phyloP scores from a whole-genome alignment of 2,797 vertebrate species.

The Loriculus beryllinus region DNA sequence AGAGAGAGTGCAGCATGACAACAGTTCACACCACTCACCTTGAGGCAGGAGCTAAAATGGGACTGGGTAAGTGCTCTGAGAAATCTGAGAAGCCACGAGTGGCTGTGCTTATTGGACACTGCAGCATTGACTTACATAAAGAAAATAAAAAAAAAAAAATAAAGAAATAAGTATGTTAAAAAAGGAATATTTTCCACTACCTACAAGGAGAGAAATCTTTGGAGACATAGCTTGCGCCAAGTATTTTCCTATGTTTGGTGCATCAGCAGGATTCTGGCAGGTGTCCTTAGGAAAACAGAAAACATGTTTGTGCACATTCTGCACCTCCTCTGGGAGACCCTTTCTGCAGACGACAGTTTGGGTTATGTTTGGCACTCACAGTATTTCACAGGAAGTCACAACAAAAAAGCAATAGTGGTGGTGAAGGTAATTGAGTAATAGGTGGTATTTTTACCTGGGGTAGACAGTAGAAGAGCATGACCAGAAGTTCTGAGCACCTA shows the following conservation, averaged over 20 bases:
- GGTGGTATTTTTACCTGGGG: background rate
- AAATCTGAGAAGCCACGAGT: background rate
- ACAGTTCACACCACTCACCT: background rate
- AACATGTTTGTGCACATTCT: slow-evolving; percentile 28
- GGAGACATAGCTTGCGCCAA: background rate
- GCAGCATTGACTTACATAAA: background rate
- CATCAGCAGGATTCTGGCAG: slow-evolving; percentile 51
- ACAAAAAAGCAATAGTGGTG: background rate
- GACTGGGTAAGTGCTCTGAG: background rate
- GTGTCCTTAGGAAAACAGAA: slow-evolving; percentile 49
- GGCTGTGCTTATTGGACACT: background rate
- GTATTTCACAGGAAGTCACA: background rate
- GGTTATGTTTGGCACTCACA: background rate
- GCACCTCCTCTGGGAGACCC: slow-evolving; percentile 48
- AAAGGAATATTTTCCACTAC: slow-evolving; percentile 44
- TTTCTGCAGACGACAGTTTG: background rate
- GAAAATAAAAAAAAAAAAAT: background rate
- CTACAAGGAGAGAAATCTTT: slow-evolving; percentile 31
- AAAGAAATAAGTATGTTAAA: background rate
- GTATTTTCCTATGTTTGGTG: slow-evolving; percentile 32
- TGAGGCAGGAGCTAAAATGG: slow-evolving; percentile 7
- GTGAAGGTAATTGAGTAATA: background rate
- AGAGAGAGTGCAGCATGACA: background rate
- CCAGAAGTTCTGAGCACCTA: background rate
- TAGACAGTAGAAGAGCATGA: background rate